phyloP scores from a whole-genome alignment of 2,113 vertebrate species.

The Chionodraco myersi region DNA sequence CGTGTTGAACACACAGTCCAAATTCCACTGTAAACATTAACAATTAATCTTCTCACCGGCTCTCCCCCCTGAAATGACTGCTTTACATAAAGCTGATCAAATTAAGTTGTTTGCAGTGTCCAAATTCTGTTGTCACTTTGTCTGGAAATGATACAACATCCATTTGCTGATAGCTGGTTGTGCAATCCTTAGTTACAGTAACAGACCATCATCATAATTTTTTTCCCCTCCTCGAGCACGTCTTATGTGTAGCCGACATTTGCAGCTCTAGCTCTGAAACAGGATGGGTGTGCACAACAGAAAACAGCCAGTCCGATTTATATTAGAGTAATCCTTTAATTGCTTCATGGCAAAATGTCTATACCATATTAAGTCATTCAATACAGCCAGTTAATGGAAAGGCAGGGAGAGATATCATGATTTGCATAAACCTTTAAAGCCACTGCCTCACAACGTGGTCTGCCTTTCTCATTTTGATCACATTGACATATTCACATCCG shows the following conservation, averaged over 20 bases:
- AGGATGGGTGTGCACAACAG: constrained; percentile 71
- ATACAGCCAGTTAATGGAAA: constrained; percentile 80
- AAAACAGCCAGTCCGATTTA: constrained; percentile 80
- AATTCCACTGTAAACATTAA: constrained; percentile 86
- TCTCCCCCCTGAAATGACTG: constrained; percentile 53
- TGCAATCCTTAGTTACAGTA: constrained; percentile 59
- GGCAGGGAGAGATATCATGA: constrained; percentile 75
- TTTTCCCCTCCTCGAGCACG: constrained; percentile 35
- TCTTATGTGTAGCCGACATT: constrained; percentile 47
- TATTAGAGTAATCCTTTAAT: constrained; percentile 86
- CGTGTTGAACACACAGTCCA: constrained; percentile 81
- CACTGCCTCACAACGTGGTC: constrained; percentile 65
- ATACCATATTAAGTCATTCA: constrained; percentile 84
- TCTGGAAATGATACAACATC: constrained; percentile 66
- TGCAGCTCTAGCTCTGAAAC: constrained; percentile 64
- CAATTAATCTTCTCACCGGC: constrained; percentile 78
- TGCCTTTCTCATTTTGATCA: constrained; percentile 78
- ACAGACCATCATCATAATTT: constrained; percentile 43
- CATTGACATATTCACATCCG: constrained; percentile 71
- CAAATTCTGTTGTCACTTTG: constrained; percentile 71
- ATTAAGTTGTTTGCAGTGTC: constrained; percentile 82
- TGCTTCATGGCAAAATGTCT: constrained; percentile 83
- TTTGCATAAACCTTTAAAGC: constrained; percentile 86
- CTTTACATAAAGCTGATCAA: constrained; percentile 85
- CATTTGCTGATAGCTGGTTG: constrained; percentile 27